Base-by-base conservation (phyloP, 2,113 vertebrate genomes). In the Labeo catla region DNA sequence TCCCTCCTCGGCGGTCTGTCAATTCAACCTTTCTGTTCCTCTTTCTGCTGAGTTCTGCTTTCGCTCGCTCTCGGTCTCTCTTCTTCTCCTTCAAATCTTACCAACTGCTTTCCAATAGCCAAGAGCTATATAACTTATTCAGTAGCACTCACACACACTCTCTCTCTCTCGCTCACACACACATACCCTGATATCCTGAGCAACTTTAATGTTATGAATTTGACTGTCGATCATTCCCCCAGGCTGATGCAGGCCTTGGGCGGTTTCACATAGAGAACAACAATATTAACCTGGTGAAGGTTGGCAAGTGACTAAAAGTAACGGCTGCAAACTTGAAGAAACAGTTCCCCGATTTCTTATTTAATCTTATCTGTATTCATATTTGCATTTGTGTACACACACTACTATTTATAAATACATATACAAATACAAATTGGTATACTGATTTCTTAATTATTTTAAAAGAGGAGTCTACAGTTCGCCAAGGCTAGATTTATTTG, bases 111-210 rank as follows among this genome's bases (percentile, higher is more conserved):
- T 83, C 81, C 66, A 73, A 84, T 84, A 74, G 82, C 82, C 88
- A 90, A 91, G 84, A 89, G 87, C 87, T 89, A 86, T 83, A 87
- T 88, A 84, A 90, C 86, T 89, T 82, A 84, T 76, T 83, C 74
- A 83, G 23, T 65, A 68, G 81, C 23, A 57, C 72, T 28, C 72
- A 15, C 84, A 10, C 36, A 5, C 50, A 15, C 50, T 2, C 50
- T 12, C 11, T 52, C 12, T 49, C 50, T 8, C 43, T 1, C 16
- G 1, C 36, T 21, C 68, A 59, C 23, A 39, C 85, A 50, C 68
- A 81, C 36, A 57, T 23, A 66, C 36, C 8, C 36, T 68, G 79
- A 76, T 84, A 63, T 59, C 52, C n/a, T 57, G 68, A 23, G 50
- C 50, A 73, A 50, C 49, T 72, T 86, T 78, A 21, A 86, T 81